Base-by-base conservation (phyloP, 2,888 invertebrate species). In the Lymantria dispar region DNA sequence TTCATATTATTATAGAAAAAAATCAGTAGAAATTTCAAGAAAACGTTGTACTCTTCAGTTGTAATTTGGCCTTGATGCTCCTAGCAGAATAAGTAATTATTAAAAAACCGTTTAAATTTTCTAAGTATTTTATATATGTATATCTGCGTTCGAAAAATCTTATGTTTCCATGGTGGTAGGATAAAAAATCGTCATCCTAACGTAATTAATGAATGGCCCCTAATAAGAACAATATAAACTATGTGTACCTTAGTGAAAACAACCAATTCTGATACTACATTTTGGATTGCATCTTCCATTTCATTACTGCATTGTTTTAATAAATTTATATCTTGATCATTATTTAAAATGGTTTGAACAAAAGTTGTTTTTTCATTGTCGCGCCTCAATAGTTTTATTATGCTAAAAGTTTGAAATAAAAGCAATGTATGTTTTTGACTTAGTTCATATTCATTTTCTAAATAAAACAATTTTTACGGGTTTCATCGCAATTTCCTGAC, bases 41-140 rank as follows among this genome's bases (percentile, higher is more conserved):
- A 90, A 0, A 81, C 65, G 0, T 71, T 69, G 57, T 90, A 91
- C 64, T 87, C 86, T 49, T 84, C 85, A 0, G 80, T 85, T 0
- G 64, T 56, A 14, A 88, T 75, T 54, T 79, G 73, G 10, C 57
- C 60, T 65, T 83, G 78, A 60, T 88, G 78, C 9, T 89, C 90
- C 90, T 90, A 43, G n/a, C 33, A 33, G 22, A 22, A 22, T 58
- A 7, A n/a, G 12, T 31, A 13, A 29, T 29, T 3, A 12, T 0
- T 36, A 36, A 42, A 45, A 22, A 22, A 22, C 5, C 5, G 22
- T n/a, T n/a, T n/a, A n/a, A n/a, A n/a, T n/a, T n/a, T n/a, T n/a
- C n/a, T n/a, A n/a, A n/a, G n/a, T n/a, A n/a, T n/a, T n/a, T n/a
- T n/a, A n/a, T n/a, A n/a, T n/a, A n/a, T n/a, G n/a, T n/a, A n/a